Evolutionary conservation across 2,888 invertebrate species (phyloP).

Genomic region (Crepidodera aurea): DNA sequence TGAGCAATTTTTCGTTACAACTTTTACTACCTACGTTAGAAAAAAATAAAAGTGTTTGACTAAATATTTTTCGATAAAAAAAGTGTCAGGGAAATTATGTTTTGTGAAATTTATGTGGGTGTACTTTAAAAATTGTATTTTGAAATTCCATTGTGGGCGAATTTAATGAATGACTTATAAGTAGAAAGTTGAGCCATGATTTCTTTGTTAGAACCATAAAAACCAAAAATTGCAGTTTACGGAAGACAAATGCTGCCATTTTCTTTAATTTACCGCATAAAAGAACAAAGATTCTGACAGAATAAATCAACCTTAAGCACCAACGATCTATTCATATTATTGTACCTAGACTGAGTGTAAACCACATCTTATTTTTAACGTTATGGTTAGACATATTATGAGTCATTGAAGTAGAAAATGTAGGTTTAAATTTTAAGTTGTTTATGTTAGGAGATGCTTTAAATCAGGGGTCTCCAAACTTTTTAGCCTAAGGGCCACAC

Average conservation of each 20-base stretch:
- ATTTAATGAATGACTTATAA: slow-evolving; percentile 13
- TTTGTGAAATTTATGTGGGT: background rate
- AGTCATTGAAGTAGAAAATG: too few species aligned
- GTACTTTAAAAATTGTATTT: background rate
- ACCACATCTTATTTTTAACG: background rate
- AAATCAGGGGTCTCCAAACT: too few species aligned
- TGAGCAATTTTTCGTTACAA: background rate
- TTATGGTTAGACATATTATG: too few species aligned
- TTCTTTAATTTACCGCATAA: slow-evolving; percentile 19
- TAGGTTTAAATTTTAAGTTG: too few species aligned
- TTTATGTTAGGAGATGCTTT: too few species aligned
- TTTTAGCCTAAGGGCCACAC: too few species aligned
- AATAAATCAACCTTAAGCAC: slow-evolving; percentile 19
- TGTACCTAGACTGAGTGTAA: slow-evolving; percentile 1
- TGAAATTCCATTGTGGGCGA: slow-evolving; percentile 12
- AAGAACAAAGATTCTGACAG: slow-evolving; percentile 13
- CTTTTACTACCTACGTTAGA: background rate
- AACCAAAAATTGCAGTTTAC: slow-evolving; percentile 26
- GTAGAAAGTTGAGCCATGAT: slow-evolving; percentile 23
- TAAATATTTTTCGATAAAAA: background rate
- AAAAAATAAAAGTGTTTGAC: background rate
- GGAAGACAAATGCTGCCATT: slow-evolving; percentile 24
- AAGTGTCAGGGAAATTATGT: background rate
- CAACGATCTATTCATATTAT: slow-evolving; percentile 27
- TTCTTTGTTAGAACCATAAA: slow-evolving; percentile 18